These are phyloP conservation scores for Psettodes erumei DNA, from an alignment of 2,113 vertebrate species.

Conservation along the genomic window DNA sequence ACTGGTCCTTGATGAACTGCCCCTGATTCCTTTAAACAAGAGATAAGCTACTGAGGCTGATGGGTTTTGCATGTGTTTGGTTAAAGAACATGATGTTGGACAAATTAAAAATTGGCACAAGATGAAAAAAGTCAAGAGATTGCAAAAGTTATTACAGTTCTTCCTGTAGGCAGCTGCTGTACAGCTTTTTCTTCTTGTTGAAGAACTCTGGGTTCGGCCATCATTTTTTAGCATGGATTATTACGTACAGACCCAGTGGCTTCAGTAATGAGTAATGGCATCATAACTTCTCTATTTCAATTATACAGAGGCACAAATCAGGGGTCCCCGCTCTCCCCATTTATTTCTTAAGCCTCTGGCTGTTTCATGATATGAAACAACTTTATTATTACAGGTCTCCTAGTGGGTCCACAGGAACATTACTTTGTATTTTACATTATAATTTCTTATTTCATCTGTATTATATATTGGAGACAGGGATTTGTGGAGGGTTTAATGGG, in stretches of 20 bases:
- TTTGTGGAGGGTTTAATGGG: not conserved
- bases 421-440: not conserved
- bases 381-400: not conserved
- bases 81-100: no score
- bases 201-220: not conserved
- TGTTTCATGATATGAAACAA: not conserved
- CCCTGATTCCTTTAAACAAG: no score
- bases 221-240: not conserved
- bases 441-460: not conserved
- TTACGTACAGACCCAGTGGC: not conserved
- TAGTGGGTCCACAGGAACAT: not conserved
- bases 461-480: not conserved
- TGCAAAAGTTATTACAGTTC: no score
- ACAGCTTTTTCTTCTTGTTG: no score
- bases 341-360: not conserved
- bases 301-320: not conserved
- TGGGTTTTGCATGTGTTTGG: no score
- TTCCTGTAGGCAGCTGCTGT: no score
- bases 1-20: no score
- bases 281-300: not conserved
- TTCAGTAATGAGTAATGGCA: not conserved
- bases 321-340: not conserved
- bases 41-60: no score
- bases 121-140: no score
- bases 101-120: no score